These are phyloP conservation scores for Diachasmimorpha longicaudata DNA, from an alignment of 1,140 invertebrate species.

Conservation along the genomic window DNA sequence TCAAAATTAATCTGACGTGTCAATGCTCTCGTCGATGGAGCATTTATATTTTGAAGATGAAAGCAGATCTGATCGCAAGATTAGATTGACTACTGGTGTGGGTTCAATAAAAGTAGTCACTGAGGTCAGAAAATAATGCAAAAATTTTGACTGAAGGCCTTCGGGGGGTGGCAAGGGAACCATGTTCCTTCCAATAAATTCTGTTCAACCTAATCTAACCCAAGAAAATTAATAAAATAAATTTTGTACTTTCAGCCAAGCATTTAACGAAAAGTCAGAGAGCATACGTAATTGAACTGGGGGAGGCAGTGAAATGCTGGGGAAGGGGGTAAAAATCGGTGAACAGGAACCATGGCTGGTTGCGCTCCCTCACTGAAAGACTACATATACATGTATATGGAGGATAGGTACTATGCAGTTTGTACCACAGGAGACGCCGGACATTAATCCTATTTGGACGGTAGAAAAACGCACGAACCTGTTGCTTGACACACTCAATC, in stretches of 20 bases:
- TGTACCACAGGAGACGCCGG: constrained; percentile 7
- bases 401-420: neutral
- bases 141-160: too few relatives aligned
- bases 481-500: neutral
- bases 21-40: too few relatives aligned
- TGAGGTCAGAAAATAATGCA: too few relatives aligned
- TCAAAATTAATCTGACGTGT: too few relatives aligned
- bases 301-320: constrained; percentile 32
- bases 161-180: too few relatives aligned
- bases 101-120: too few relatives aligned
- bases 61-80: too few relatives aligned
- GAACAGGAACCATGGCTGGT: constrained; percentile 58
- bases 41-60: too few relatives aligned
- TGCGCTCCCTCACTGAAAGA: constrained; percentile 48
- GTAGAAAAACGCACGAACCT: neutral
- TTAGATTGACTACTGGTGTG: too few relatives aligned
- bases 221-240: too few relatives aligned
- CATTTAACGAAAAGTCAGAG: neutral
- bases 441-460: constrained; percentile 17
- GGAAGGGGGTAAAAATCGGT: constrained; percentile 59
- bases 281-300: constrained; percentile 3
- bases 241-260: neutral
- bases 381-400: constrained; percentile 27
- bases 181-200: too few relatives aligned
- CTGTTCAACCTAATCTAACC: too few relatives aligned